Percentiles rank a stretch among this genome's conserved stretches.
Evolutionary conservation across 1,140 invertebrate genomes (phyloP).

Genomic region (Babylonia areolata): DNA sequence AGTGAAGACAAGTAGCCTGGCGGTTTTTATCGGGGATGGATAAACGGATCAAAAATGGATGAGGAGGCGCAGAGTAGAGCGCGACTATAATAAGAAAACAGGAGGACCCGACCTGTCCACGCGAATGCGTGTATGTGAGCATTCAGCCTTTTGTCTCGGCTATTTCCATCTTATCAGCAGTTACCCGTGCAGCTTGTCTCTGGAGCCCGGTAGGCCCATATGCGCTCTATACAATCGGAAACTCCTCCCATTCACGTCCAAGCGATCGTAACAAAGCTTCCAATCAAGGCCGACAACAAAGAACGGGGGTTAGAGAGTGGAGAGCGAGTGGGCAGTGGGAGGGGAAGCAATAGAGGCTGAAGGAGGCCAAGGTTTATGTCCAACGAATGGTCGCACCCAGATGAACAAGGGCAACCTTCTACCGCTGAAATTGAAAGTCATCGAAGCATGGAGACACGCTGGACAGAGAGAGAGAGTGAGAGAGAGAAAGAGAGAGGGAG

Average conservation of each 20-base stretch:
- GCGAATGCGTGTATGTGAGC: neutral
- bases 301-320: neutral
- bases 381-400: neutral
- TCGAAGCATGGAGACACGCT: neutral
- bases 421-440: neutral
- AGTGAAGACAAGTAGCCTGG: too few relatives aligned
- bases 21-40: too few relatives aligned
- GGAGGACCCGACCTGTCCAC: neutral
- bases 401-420: neutral
- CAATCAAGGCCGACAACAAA: neutral
- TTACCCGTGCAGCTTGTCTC: neutral
- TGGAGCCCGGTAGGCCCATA: neutral
- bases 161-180: neutral
- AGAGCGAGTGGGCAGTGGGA: neutral
- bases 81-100: too few relatives aligned
- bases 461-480: neutral
- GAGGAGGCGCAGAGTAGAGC: too few relatives aligned
- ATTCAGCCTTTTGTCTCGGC: neutral
- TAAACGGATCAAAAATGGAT: too few relatives aligned
- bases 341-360: neutral
- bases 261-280: neutral
- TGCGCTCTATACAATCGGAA: neutral
- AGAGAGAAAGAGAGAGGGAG: too few relatives aligned
- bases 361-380: neutral
- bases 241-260: neutral